A percentile compares a stretch with the other conserved stretches of the same genome.
Conservation (phyloP, 2,113 vertebrate species). For the Rhegmatorhina hoffmannsi region DNA sequence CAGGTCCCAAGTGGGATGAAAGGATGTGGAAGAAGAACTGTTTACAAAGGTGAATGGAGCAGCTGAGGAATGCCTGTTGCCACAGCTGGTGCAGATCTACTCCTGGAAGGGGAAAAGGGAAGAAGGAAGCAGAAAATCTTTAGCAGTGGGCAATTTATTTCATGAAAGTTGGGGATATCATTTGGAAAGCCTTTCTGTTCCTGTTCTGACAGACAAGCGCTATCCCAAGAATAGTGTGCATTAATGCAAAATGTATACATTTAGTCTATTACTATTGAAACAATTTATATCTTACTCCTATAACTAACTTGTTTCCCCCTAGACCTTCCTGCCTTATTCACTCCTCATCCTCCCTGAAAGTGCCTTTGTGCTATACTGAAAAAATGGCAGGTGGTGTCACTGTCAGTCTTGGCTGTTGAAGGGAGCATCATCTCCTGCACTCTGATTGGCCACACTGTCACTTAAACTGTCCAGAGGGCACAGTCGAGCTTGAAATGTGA, state of each 20-base stretch:
- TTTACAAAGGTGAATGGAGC: background rate
- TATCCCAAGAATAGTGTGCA: background rate
- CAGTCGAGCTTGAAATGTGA: background rate
- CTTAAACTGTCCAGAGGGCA: background rate
- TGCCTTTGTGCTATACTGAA: background rate
- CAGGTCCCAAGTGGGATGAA: background rate
- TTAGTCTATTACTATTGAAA: background rate
- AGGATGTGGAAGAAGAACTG: background rate
- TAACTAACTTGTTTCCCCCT: background rate
- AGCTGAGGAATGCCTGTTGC: background rate
- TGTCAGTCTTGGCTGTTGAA: background rate
- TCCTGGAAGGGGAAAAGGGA: background rate
- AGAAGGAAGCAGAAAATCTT: background rate
- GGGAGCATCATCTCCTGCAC: background rate
- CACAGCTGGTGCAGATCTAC: background rate
- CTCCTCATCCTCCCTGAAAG: background rate
- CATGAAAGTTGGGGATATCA: background rate
- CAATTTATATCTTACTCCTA: background rate
- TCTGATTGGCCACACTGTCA: background rate
- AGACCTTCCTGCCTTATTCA: background rate
- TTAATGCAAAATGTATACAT: background rate
- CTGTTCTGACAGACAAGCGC: background rate
- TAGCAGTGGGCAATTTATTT: background rate
- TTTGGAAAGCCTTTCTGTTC: background rate
- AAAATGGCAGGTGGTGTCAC: constrained; percentile 14